Base-by-base conservation (phyloP, 2,888 invertebrate species). In the Boloria euphrosyne region DNA sequence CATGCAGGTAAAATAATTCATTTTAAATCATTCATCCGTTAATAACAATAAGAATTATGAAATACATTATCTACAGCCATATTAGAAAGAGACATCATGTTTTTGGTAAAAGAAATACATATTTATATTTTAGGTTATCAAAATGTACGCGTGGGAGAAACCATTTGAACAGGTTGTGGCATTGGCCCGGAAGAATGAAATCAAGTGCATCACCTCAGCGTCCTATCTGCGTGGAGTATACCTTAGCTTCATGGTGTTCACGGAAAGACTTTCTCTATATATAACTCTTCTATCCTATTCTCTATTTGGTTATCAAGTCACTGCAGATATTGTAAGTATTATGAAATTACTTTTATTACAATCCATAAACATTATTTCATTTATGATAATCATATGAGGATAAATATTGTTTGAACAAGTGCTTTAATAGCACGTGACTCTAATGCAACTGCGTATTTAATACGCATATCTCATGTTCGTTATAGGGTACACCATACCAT, bases 111-210 rank as follows among this genome's bases (percentile, higher is more conserved):
- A 16, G 22, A 43, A 0, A 14, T 10, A 13, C 38, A 47, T 61
- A 7, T 43, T 55, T 59, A 65, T 50, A 31, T 68, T 93, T 78
- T 89, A 96, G 93, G 97, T 98, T 2, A 97, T 98, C 73, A 98
- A 98, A 93, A 98, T 98, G 98, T 98, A 98, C 82, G 97, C 98
- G 3, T 98, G 98, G 96, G 98, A 98, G 83, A 96, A 95, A 75
- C 97, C 98, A 0, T 98, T 98, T 80, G 95, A 96, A 68, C 93
- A 95, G 71, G 93, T 98, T n/a, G 96, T 98, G 3, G 94, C 95
- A 10, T 84, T 94, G 60, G 95, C 97, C 1, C 90, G 98, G 78
- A 94, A 94, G 89, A 95, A 93, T 75, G 95, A 94, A 76, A 93
- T 95, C 70, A 90, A 93, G 59, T 92, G 93, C 75, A 93, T 95